phyloP scores from a whole-genome alignment of 2,888 invertebrate genomes.

The Lysandra coridon region DNA sequence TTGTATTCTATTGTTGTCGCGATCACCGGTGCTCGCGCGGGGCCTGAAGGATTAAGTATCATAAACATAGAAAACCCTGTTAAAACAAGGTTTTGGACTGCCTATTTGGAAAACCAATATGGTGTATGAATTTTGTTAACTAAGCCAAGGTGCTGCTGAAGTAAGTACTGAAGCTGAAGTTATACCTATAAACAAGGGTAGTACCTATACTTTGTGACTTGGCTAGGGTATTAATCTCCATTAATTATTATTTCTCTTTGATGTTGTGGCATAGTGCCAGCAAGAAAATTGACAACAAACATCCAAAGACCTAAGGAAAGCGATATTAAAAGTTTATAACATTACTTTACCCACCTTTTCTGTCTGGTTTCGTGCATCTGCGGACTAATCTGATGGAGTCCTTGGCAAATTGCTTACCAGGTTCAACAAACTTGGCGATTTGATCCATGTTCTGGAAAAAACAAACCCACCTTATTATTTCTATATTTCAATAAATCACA shows the following conservation, averaged over 20 bases:
- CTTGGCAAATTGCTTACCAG: constrained; percentile 97
- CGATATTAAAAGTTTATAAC: neutral
- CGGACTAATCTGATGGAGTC: constrained; percentile 99
- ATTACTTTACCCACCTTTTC: constrained; percentile 86
- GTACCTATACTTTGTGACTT: neutral
- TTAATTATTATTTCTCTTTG: too few relatives aligned
- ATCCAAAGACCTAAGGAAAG: neutral
- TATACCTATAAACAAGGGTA: neutral
- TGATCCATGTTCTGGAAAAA: constrained; percentile 92
- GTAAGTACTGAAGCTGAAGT: neutral
- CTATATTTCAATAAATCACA: neutral
- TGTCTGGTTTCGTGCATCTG: constrained; percentile 99
- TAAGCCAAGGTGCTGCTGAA: neutral
- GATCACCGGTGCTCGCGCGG: too few relatives aligned
- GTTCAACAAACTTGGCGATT: constrained; percentile 95
- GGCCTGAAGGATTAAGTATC: too few relatives aligned
- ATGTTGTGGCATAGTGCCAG: constrained; percentile 14
- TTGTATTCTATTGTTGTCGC: too few relatives aligned
- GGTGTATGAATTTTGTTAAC: neutral
- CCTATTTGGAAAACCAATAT: too few relatives aligned
- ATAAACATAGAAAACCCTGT: neutral
- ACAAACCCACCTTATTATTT: constrained; percentile 36
- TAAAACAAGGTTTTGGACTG: too few relatives aligned
- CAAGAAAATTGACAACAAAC: neutral
- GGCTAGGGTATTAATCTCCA: neutral